These are phyloP conservation scores for Oreotrochilus melanogaster DNA, from an alignment of 2,113 vertebrate species.

Conservation along the genomic window DNA sequence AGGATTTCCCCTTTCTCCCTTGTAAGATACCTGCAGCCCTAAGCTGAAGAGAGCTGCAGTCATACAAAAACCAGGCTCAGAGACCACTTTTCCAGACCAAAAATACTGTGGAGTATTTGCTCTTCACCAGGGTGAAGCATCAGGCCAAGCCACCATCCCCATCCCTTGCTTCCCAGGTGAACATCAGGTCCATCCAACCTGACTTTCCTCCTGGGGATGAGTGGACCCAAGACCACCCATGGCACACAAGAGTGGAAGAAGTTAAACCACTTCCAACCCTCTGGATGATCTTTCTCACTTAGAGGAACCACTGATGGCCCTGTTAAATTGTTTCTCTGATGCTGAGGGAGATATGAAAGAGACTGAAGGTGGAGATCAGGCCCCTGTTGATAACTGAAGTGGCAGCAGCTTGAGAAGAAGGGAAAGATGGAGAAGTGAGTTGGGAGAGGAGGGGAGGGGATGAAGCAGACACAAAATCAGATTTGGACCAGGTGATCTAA, in stretches of 20 bases:
- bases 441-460: background rate
- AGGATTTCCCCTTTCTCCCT: background rate
- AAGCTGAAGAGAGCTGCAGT: background rate
- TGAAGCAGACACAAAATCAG: background rate
- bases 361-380: background rate
- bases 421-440: background rate
- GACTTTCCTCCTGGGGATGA: no score
- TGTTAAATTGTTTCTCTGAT: background rate
- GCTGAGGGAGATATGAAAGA: background rate
- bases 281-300: background rate
- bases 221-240: background rate
- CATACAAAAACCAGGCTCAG: background rate
- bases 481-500: background rate
- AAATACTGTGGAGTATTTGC: background rate
- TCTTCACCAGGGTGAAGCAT: background rate
- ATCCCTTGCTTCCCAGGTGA: background rate
- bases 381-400: background rate
- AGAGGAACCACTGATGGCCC: background rate
- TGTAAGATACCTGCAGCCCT: background rate
- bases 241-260: background rate
- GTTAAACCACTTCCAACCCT: background rate
- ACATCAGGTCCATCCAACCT: background rate
- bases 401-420: background rate
- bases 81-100: background rate
- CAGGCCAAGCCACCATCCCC: accelerated